phyloP scores from a whole-genome alignment of 2,113 vertebrate species.

The Glaucomys volans region DNA sequence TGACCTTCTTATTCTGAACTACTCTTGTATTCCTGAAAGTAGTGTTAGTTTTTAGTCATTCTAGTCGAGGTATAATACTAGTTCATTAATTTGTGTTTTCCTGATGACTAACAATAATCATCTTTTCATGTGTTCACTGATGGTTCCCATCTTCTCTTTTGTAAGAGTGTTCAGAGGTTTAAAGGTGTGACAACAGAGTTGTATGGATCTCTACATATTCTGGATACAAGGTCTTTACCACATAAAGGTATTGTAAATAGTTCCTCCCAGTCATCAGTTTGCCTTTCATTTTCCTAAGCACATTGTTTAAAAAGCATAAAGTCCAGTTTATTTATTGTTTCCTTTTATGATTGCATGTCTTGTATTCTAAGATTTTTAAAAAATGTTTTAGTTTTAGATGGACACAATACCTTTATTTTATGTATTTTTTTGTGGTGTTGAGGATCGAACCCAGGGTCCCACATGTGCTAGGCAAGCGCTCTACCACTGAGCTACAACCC shows the following conservation, averaged over 20 bases:
- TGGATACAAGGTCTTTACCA: not conserved
- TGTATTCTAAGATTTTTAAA: not conserved
- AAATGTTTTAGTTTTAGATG: too few relatives aligned
- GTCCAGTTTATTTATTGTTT: not conserved
- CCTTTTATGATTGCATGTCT: not conserved
- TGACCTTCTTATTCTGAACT: not conserved
- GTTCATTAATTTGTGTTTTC: not conserved
- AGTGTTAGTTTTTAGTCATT: not conserved
- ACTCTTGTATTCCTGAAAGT: not conserved
- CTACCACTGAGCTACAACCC: too few relatives aligned
- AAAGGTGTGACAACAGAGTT: not conserved
- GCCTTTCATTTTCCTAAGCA: constrained; percentile 5
- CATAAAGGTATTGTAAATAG: not conserved
- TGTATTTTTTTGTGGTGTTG: too few relatives aligned
- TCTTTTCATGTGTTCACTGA: not conserved
- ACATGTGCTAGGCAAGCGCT: too few relatives aligned
- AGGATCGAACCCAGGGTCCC: too few relatives aligned
- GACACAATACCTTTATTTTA: too few relatives aligned
- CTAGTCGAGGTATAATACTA: not conserved
- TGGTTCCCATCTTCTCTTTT: not conserved
- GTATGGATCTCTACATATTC: not conserved
- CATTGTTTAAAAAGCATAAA: not conserved
- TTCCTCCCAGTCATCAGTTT: not conserved
- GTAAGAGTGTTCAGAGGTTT: not conserved
- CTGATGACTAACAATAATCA: not conserved